Base-by-base conservation (phyloP, 2,888 invertebrate genomes). In the Tetranychus piercei region DNA sequence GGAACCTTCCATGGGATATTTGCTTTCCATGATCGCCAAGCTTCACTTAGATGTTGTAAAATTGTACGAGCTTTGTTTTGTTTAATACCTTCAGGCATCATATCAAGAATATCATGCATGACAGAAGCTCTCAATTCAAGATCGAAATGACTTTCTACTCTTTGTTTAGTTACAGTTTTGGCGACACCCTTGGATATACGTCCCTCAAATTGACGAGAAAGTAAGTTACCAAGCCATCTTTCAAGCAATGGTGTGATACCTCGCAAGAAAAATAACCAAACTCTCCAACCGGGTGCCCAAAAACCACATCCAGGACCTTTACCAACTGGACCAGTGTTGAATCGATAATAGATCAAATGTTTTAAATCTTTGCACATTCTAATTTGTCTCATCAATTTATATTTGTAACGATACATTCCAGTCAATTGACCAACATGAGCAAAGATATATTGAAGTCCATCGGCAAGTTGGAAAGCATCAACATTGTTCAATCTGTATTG, bases 31-130 rank as follows among this genome's bases (percentile, higher is more conserved):
- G 97, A 99, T 76, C 99, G 85, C 99, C 99, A 99, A 0, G 99
- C 99, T 83, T 99, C 99, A 45, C 94, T 95, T 77, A 99, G 85
- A 86, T 99, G 99, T 82, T 99, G 99, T 79, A 99, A 86, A 80
- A 99, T 99, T 4, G 97, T 97, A 79, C 97, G 87, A 0, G 99
- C 99, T 83, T 99, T 99, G 84, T 99, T 99, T 84, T 99, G 99
- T 82, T 99, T 99, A 82, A 99, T 99, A 78, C 99, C 99, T 83
- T 99, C 99, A 0, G 99, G 99, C 99, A 99, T 99, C 99, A 99
- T 99, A 81, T 99, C 99, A n/a, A 99, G 90, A 78, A 99, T 99
- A 81, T 99, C 99, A 80, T 88, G 88, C 88, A 88, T 88, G 22
- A 85, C 97, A 0, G 96, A 96, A 20, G 96, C 96, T 79, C 99